Percentiles rank a stretch among this genome's conserved stretches.
phyloP scores from a whole-genome alignment of 2,797 vertebrate genomes.

The Cuniculus paca region DNA sequence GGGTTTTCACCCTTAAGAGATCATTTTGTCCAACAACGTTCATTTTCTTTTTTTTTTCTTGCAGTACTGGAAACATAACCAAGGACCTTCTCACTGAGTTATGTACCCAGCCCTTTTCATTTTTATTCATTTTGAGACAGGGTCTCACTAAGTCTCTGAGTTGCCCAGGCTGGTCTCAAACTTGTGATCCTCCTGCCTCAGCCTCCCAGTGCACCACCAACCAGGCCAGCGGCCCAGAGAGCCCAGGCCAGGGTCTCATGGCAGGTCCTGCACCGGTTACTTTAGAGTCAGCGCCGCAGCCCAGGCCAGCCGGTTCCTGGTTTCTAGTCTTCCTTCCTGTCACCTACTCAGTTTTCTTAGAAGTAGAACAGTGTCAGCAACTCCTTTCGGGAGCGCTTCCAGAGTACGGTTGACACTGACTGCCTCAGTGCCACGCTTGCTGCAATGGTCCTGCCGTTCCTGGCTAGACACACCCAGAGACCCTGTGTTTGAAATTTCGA shows the following conservation, averaged over 20 bases:
- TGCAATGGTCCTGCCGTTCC: neutral
- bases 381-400: neutral
- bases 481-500: slow-evolving; percentile 35
- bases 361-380: slow-evolving; percentile 1
- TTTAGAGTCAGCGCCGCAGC: neutral
- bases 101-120: neutral
- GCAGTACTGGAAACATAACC: neutral
- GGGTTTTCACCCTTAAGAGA: neutral
- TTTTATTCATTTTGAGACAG: neutral
- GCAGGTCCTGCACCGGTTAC: neutral
- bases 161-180: neutral
- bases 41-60: neutral
- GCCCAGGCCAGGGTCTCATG: neutral
- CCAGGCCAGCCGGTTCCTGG: slow-evolving; percentile 27
- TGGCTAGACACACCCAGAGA: neutral
- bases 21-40: neutral
- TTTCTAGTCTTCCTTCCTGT: neutral
- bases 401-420: slow-evolving; percentile 25
- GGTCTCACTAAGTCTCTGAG: neutral
- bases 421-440: neutral
- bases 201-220: neutral
- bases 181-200: neutral
- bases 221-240: neutral
- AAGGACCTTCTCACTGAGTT: neutral
- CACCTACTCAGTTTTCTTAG: slow-evolving; percentile 31